phyloP scores from a whole-genome alignment of 2,113 vertebrate species.

The Turnix velox region DNA sequence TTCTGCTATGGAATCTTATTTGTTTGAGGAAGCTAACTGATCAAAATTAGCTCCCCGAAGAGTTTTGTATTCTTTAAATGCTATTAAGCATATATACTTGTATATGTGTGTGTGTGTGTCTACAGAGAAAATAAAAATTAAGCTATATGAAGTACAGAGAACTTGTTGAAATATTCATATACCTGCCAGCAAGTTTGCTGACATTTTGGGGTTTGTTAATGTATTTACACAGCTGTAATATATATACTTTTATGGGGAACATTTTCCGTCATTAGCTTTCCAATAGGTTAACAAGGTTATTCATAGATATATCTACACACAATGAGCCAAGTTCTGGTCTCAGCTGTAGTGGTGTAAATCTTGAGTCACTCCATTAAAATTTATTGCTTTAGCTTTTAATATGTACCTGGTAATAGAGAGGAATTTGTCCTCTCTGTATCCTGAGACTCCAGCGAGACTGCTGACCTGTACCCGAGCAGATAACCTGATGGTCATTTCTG shows the following conservation, averaged over 20 bases:
- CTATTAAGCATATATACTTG: neutral
- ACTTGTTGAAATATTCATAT: conserved; percentile 56
- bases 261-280: conserved; percentile 69
- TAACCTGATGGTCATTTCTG: conserved; percentile 23
- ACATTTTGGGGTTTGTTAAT: conserved; percentile 46
- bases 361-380: conserved; percentile 24
- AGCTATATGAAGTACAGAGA: conserved; percentile 51
- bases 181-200: conserved; percentile 60
- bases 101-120: neutral
- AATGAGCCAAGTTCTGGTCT: conserved; percentile 22
- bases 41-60: conserved; percentile 18
- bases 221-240: conserved; percentile 67
- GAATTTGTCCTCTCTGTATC: conserved; percentile 47
- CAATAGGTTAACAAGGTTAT: conserved; percentile 64
- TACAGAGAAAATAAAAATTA: conserved; percentile 51
- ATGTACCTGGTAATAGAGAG: conserved; percentile 29
- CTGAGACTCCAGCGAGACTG: neutral
- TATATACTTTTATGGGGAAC: conserved; percentile 63
- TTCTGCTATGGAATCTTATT: neutral
- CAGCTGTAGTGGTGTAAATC: neutral
- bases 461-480: conserved; percentile 56
- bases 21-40: neutral
- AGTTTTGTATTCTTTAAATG: neutral
- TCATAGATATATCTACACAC: conserved; percentile 68
- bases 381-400: neutral